Percentiles rank a stretch among this genome's conserved stretches.
Conservation (phyloP, 2,797 vertebrate genomes). For the Alfaro cultratus region DNA sequence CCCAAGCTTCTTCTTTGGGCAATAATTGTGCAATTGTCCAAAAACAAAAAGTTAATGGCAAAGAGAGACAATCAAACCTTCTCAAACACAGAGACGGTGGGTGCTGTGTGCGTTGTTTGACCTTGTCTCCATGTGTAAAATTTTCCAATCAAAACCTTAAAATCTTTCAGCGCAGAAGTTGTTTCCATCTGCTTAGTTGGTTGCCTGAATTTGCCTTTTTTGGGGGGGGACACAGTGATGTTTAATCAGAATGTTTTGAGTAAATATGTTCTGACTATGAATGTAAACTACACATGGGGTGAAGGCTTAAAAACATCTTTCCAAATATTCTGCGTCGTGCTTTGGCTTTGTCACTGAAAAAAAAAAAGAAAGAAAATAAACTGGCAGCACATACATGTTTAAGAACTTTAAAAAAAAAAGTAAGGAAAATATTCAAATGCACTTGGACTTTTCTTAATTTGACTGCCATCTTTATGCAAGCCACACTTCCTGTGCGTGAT, state of each 20-base stretch:
- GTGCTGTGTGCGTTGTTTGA: background rate
- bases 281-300: conserved; percentile 72
- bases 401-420: background rate
- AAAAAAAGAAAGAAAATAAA: conserved; percentile 16
- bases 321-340: conserved; percentile 18
- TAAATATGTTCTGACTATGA: conserved; percentile 73
- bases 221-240: conserved; percentile 34
- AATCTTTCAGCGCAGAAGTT: conserved; percentile 21
- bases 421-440: background rate
- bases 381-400: background rate
- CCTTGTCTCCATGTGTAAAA: conserved; percentile 21
- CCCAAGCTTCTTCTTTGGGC: background rate
- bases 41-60: conserved; percentile 4
- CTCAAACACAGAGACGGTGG: conserved; percentile 4
- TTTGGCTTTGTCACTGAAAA: conserved; percentile 20
- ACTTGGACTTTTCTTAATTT: background rate
- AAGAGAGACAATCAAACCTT: conserved; percentile 78
- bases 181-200: conserved; percentile 14
- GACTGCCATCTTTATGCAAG: conserved; percentile 61
- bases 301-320: conserved; percentile 52
- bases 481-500: conserved; percentile 37
- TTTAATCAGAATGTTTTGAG: conserved; percentile 46
- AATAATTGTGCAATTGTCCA: conserved; percentile 9
- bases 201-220: background rate
- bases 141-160: background rate